Conservation (phyloP, 1,140 invertebrate genomes). For the Nephila pilipes region DNA sequence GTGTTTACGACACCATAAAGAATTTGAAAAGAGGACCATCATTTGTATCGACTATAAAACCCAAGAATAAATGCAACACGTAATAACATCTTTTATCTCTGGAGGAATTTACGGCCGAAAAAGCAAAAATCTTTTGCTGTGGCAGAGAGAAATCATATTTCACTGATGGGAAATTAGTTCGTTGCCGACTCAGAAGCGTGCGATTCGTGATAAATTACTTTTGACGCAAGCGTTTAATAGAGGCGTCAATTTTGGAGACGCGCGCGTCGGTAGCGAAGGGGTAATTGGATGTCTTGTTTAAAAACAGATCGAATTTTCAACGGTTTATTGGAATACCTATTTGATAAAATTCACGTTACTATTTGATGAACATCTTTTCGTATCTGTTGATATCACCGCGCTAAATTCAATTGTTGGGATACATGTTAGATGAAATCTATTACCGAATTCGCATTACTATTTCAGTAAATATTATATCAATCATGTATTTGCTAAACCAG, state of each 20-base stretch:
- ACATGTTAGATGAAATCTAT: too few relatives aligned
- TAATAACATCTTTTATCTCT: constrained; percentile 69
- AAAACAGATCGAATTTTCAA: not conserved
- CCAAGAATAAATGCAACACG: constrained; percentile 60
- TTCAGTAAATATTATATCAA: too few relatives aligned
- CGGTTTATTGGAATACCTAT: too few relatives aligned
- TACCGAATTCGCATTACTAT: too few relatives aligned
- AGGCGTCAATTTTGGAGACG: not conserved
- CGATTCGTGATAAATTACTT: not conserved
- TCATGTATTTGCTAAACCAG: too few relatives aligned
- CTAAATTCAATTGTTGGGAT: too few relatives aligned
- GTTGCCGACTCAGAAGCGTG: not conserved
- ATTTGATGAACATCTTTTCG: too few relatives aligned
- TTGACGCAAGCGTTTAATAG: not conserved
- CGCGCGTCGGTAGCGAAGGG: not conserved
- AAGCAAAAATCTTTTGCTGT: not conserved
- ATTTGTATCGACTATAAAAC: constrained; percentile 69
- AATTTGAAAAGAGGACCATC: constrained; percentile 47
- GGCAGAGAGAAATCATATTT: constrained; percentile 27
- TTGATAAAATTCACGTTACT: too few relatives aligned
- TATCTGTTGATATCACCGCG: too few relatives aligned
- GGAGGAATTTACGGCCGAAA: constrained; percentile 36
- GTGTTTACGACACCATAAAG: constrained; percentile 68
- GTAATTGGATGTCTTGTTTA: constrained; percentile 11
- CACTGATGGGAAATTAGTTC: constrained; percentile 29